Percentiles rank a stretch among this genome's conserved stretches.
phyloP scores from a whole-genome alignment of 2,797 vertebrate species.

The Peromyscus nudipes region DNA sequence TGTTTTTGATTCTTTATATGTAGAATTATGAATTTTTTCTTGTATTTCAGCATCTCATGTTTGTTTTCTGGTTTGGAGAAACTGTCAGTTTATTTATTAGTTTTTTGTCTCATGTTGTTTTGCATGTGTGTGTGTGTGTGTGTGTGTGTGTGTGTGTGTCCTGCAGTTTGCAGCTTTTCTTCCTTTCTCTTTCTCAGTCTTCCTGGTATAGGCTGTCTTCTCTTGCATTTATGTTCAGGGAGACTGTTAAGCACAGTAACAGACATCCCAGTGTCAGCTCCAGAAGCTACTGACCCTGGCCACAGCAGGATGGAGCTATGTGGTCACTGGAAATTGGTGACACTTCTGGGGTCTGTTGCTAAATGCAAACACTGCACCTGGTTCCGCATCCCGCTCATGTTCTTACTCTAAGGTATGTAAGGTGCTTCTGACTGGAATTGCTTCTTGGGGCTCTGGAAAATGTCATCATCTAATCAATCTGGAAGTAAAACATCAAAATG shows the following conservation, averaged over 20 bases:
- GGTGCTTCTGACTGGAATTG: not conserved
- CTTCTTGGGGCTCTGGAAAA: not conserved
- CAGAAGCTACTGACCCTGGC: not conserved
- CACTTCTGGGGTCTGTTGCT: not conserved
- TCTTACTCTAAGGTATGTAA: not conserved
- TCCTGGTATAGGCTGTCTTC: not conserved
- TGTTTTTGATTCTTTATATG: too few relatives aligned
- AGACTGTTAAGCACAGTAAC: not conserved
- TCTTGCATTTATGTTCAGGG: not conserved
- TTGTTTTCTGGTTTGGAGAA: not conserved
- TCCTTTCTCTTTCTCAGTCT: not conserved
- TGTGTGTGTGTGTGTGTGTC: not conserved
- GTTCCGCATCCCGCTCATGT: not conserved
- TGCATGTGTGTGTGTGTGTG: not conserved
- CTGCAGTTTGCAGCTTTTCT: not conserved
- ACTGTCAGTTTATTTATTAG: not conserved
- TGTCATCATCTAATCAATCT: not conserved
- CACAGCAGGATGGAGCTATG: too few relatives aligned
- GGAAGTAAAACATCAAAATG: not conserved
- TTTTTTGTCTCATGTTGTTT: not conserved
- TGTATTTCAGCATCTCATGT: not conserved
- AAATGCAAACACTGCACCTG: not conserved
- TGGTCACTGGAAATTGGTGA: too few relatives aligned
- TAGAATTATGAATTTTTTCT: not conserved
- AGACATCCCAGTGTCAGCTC: not conserved